phyloP scores from a whole-genome alignment of 2,888 invertebrate genomes.

The Seira sanloemensis region DNA sequence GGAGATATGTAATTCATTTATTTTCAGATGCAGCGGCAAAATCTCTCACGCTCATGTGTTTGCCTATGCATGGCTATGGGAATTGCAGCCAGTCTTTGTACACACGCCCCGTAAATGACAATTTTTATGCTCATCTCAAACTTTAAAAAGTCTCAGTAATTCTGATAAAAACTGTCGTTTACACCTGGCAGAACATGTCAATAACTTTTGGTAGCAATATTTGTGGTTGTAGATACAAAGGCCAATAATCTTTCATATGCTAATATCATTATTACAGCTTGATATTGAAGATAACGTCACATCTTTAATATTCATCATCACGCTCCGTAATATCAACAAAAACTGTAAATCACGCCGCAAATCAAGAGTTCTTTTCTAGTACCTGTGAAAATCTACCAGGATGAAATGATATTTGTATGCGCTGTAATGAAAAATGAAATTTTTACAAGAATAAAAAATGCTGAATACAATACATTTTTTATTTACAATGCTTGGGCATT shows the following conservation, averaged over 20 bases:
- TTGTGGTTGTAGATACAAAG: neutral
- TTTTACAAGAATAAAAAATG: neutral
- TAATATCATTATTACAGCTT: neutral
- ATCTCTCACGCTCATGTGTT: constrained; percentile 3
- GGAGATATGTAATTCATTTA: neutral
- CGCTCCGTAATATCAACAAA: constrained; percentile 11
- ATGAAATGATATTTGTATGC: neutral
- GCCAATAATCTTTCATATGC: no score
- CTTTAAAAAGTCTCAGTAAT: neutral
- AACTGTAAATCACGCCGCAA: constrained; percentile 16
- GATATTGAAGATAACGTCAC: neutral
- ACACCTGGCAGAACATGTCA: constrained; percentile 9
- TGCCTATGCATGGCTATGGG: neutral
- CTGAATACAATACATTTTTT: neutral
- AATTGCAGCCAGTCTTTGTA: neutral
- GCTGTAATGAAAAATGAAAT: neutral
- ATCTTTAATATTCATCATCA: neutral
- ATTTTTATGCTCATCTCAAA: no score
- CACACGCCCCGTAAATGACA: no score
- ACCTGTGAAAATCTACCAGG: neutral
- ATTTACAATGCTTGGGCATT: neutral
- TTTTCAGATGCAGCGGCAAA: neutral
- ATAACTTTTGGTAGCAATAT: constrained; percentile 11
- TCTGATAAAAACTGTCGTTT: neutral
- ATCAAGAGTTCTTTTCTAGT: neutral